Percentiles rank a stretch among this genome's conserved stretches.
These are phyloP conservation scores for Pomatostomus ruficeps DNA, from an alignment of 2,113 vertebrate genomes.

Conservation along the genomic window DNA sequence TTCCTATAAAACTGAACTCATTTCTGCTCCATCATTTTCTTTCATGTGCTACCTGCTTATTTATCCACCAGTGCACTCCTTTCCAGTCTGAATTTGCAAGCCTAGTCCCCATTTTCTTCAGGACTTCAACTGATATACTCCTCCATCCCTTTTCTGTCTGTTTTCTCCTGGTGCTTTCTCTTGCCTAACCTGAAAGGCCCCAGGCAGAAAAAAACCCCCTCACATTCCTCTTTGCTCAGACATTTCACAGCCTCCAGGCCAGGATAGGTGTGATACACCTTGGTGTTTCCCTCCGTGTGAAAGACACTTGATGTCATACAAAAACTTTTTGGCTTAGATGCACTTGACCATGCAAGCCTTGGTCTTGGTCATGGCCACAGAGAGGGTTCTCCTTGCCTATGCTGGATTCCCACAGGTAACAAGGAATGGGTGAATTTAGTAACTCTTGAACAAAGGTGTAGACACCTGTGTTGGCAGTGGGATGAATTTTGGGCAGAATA, in stretches of 20 bases:
- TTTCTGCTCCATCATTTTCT: not conserved
- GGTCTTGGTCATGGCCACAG: not conserved
- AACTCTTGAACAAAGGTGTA: not conserved
- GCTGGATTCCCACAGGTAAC: not conserved
- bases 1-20: not conserved
- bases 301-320: not conserved
- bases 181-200: not conserved
- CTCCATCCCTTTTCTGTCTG: not conserved
- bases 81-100: not conserved
- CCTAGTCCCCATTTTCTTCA: not conserved
- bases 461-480: fast-evolving
- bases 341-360: not conserved
- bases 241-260: not conserved
- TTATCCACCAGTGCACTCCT: not conserved
- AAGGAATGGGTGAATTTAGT: not conserved
- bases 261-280: not conserved
- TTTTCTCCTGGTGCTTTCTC: not conserved
- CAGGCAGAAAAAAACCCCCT: not conserved
- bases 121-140: not conserved
- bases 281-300: not conserved
- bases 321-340: not conserved
- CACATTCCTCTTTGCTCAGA: not conserved
- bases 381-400: not conserved
- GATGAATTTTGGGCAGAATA: not conserved
- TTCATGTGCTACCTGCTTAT: not conserved